A percentile compares a stretch with the other conserved stretches of the same genome.
phyloP scores from a whole-genome alignment of 2,888 invertebrate species.

The Bellardia bayeri region DNA sequence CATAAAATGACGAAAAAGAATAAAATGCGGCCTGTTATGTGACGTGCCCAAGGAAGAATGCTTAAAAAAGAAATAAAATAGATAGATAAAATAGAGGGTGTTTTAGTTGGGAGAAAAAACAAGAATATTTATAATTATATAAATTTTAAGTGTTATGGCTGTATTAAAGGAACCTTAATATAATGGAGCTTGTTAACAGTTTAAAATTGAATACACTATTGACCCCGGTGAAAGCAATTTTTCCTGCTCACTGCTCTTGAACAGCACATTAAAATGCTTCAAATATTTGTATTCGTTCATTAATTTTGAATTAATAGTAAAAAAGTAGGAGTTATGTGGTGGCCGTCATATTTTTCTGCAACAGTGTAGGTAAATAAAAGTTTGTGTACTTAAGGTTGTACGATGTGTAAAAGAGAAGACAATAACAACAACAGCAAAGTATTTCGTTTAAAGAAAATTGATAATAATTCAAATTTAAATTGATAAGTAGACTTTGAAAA shows the following conservation, averaged over 20 bases:
- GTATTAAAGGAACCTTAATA: slow-evolving; percentile 48
- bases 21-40: background rate
- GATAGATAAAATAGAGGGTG: background rate
- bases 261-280: slow-evolving; percentile 1
- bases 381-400: slow-evolving; percentile 11
- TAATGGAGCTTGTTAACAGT: slow-evolving; percentile 65
- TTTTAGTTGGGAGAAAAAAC: background rate
- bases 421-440: background rate
- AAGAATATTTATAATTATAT: slow-evolving; percentile 59
- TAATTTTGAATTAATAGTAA: background rate
- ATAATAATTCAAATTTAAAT: slow-evolving; percentile 21
- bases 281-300: slow-evolving; percentile 6
- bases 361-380: slow-evolving; percentile 12
- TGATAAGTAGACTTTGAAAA: slow-evolving; percentile 15
- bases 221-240: background rate
- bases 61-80: background rate
- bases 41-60: background rate
- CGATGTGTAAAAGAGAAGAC: background rate
- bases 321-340: background rate
- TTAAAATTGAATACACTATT: slow-evolving; percentile 51
- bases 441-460: slow-evolving; percentile 8
- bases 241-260: background rate
- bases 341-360: background rate
- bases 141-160: slow-evolving; percentile 59
- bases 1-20: background rate